A percentile compares a stretch with the other conserved stretches of the same genome.
Evolutionary conservation across 2,113 vertebrate genomes (phyloP).

Genomic region (Archocentrus centrarchus): DNA sequence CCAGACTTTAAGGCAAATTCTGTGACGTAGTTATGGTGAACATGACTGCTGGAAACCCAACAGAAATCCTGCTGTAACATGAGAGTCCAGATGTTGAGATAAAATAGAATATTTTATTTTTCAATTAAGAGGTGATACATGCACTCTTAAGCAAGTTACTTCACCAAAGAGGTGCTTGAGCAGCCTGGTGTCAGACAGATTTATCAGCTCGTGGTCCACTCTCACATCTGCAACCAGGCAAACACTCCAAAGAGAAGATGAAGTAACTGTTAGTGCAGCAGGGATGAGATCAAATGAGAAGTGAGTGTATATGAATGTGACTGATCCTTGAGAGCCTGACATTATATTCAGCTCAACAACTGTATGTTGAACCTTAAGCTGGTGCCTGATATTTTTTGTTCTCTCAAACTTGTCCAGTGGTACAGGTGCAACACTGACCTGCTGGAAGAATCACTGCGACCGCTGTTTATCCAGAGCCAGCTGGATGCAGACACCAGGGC

Average conservation of each 20-base stretch:
- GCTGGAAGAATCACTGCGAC: slow-evolving; percentile 86
- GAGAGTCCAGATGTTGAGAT: too few relatives aligned
- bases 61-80: too few relatives aligned
- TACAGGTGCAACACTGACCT: slow-evolving; percentile 90
- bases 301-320: fast-evolving
- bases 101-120: too few relatives aligned
- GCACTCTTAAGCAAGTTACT: too few relatives aligned
- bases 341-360: neutral
- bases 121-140: too few relatives aligned
- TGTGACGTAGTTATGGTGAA: too few relatives aligned
- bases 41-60: too few relatives aligned
- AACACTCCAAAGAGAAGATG: neutral
- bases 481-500: slow-evolving; percentile 90
- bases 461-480: slow-evolving; percentile 92
- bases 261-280: fast-evolving
- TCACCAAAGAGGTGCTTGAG: too few relatives aligned
- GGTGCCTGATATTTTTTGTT: neutral
- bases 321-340: neutral
- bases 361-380: neutral
- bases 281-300: neutral
- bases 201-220: too few relatives aligned
- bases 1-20: too few relatives aligned
- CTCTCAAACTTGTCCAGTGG: slow-evolving; percentile 82
- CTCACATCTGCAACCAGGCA: too few relatives aligned
- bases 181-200: too few relatives aligned